Base-by-base conservation (phyloP, 64 coral and sea anemone genomes). In the Porites australiensis region DNA sequence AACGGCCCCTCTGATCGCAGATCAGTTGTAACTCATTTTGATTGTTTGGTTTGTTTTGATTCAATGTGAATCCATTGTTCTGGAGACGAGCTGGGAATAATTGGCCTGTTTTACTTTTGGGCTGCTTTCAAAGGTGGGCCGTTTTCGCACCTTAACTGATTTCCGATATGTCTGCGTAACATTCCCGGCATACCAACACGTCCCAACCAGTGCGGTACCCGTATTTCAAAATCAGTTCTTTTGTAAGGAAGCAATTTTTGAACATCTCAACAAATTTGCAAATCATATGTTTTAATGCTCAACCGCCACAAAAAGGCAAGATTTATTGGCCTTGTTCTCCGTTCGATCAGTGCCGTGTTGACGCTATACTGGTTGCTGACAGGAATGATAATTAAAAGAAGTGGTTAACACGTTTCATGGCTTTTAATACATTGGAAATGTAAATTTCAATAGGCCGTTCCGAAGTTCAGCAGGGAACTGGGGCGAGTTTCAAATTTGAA, bases 1-100 rank as follows among this genome's bases (percentile, higher is more conserved):
- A 19, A 67, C 64, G 64, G 64, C 13, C 64, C n/a, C 64, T 19
- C 64, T 19, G 64, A 67, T 67, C 64, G 64, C 64, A 67, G 13
- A 67, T 67, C 64, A 67, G 18, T 67, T 67, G 5, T 67, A 0
- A 67, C 64, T 67, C 64, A 67, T 15, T 13, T 67, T 67, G 64
- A 19, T 67, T 67, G 64, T 67, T 67, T 67, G 64, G 64, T 67
- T 67, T 67, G 64, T 67, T 67, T 67, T 67, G 64, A 67, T 67
- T 67, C 64, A 67, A 4, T 67, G 14, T 67, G 64, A 67, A 67
- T 67, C 64, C 14, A 67, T 67, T 67, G 64, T 19, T 18, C 64
- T 67, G n/a, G 64, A 67, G 18, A 67, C n/a, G 64, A 13, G 64
- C 64, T 67, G 14, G 64, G 64, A 67, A 67, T 67, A 67, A 15